Base-by-base conservation (phyloP, 2,888 invertebrate genomes). In the Drosophila quinaria region DNA sequence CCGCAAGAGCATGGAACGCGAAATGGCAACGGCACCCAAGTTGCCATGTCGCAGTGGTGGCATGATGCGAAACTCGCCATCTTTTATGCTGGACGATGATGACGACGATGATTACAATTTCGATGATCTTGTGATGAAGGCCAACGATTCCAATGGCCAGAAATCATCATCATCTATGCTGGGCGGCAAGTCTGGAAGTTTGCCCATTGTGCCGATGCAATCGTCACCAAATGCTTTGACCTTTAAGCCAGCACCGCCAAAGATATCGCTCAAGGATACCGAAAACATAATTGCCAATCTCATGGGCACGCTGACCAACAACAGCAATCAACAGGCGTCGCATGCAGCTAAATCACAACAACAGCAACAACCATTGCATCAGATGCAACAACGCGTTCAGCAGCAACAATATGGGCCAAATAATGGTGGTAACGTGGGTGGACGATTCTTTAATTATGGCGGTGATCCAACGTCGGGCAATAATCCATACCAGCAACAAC, bases 61-160 rank as follows among this genome's bases (percentile, higher is more conserved):
- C n/a, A n/a, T n/a, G n/a, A 25, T 41, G 90, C 81, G 90, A 35
- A 83, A 90, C 1, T 91, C 93, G 0, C 89, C 90, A 17, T 92
- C 91, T 50, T 93, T 94, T 56, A 74, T 82, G 55, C 91, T 94
- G 29, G 94, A 95, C 66, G 94, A 95, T 13, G 94, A 96, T n/a
- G 94, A 95, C 76, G 96, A 96, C 74, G 97, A 97, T 81, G 97
- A 97, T 88, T 97, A 97, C 81, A 95, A 95, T n/a, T 96, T 96
- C 73, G 96, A 97, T 79, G 97, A 97, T 91, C 59, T 89, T n/a
- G 70, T 74, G 93, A 94, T 60, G 93, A 94, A 8, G 69, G 81
- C 93, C 92, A 84, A 64, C 46, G 68, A 78, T n/a, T 51, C 74
- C 15, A 79, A 70, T 71, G 67, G 55, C 44, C 73, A 61, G 19